A percentile compares a stretch with the other conserved stretches of the same genome.
These are phyloP conservation scores for Leptopilina myrica DNA, from an alignment of 2,888 invertebrate genomes.

Conservation along the genomic window DNA sequence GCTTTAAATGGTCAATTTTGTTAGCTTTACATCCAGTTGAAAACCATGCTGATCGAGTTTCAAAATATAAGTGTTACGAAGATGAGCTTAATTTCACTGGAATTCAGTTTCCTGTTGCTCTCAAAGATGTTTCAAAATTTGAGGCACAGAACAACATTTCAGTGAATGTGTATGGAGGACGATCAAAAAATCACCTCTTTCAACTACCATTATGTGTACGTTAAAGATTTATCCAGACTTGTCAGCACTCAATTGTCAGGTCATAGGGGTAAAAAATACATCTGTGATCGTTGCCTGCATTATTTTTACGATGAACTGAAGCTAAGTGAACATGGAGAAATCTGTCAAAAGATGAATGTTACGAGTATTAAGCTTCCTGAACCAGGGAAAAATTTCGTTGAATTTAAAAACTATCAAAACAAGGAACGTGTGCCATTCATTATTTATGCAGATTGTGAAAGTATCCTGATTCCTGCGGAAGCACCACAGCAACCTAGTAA, in stretches of 20 bases:
- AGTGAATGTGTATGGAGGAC: slow-evolving; percentile 34
- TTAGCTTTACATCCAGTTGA: background rate
- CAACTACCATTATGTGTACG: no score
- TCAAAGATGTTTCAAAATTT: slow-evolving; percentile 9
- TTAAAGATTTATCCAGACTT: no score
- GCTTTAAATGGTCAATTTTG: slow-evolving; percentile 5
- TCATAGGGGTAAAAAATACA: no score
- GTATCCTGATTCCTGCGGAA: no score
- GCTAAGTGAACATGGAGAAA: background rate
- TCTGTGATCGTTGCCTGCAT: no score
- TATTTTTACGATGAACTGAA: no score
- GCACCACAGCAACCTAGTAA: no score
- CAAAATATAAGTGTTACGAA: no score
- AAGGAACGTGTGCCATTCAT: background rate
- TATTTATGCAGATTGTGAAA: background rate
- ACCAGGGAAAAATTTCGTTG: background rate
- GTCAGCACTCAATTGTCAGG: no score
- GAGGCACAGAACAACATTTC: background rate
- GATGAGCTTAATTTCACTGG: no score
- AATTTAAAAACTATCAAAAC: background rate
- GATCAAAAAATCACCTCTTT: background rate
- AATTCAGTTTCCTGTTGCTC: no score
- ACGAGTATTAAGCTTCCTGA: background rate
- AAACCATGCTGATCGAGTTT: no score
- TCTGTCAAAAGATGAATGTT: background rate